Base-by-base conservation (phyloP, 2,888 invertebrate genomes). In the Pachycephus smyrnensis region DNA sequence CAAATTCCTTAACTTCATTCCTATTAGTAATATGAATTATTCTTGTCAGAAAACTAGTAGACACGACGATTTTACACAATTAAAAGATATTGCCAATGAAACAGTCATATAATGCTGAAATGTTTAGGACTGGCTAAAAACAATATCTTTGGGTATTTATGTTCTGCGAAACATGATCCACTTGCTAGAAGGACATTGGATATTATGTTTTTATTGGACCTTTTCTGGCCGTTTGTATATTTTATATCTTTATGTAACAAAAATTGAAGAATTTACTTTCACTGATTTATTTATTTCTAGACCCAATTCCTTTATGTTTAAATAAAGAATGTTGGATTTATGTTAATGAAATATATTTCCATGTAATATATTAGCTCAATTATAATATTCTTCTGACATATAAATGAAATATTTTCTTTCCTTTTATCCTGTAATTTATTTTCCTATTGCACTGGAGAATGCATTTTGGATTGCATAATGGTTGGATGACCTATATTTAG, bases 21-120 rank as follows among this genome's bases (percentile, higher is more conserved):
- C 71, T 80, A 32, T 77, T 75, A 55, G 68, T 73, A 40, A 74
- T 33, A 77, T 78, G 69, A 76, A 79, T 76, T 12, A 37, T 55
- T 55, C 55, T 55, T 55, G 55, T 55, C 55, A 55, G 23, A 55
- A 55, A 55, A 55, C 9, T 55, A 55, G 55, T 55, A 23, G 2
- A 23, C 9, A 55, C 55, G 55, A 55, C 55, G 55, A 55, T 55
- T 9, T 23, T 55, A 55, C 23, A 9, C 23, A 55, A 23, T 55
- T 55, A 55, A 55, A 23, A 55, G 9, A 2, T 23, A 55, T 55
- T 55, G 55, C 15, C 55, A 55, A 55, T 55, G 23, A 55, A 55
- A 55, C 23, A 55, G 9, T 55, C 15, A 55, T 55, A 23, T 40
- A 15, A 15, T 23, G 55, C 9, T 55, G 15, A 23, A 55, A 55